phyloP scores from a whole-genome alignment of 2,113 vertebrate genomes.

The Dicaeum eximium region DNA sequence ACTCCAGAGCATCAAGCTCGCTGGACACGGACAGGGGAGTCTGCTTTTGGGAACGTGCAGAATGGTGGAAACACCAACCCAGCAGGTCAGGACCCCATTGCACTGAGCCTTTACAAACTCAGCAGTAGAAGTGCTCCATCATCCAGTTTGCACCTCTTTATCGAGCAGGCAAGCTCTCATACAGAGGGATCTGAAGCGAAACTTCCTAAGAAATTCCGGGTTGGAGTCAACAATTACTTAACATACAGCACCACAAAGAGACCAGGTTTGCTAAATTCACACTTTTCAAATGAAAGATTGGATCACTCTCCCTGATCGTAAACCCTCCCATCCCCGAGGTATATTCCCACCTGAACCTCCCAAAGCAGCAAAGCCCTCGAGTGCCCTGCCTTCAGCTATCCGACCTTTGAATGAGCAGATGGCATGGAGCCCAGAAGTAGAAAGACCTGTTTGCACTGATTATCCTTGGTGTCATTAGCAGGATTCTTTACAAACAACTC shows the following conservation, averaged over 20 bases:
- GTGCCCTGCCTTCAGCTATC: not conserved
- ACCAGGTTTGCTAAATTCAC: not conserved
- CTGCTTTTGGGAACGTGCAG: not conserved
- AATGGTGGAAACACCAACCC: not conserved
- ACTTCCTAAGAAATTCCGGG: not conserved
- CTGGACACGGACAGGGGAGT: not conserved
- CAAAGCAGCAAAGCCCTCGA: not conserved
- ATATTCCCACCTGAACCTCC: conserved; percentile 9
- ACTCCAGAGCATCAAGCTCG: not conserved
- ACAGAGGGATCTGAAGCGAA: not conserved
- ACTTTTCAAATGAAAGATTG: not conserved
- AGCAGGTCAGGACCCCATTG: not conserved
- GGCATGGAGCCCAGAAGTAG: conserved; percentile 53
- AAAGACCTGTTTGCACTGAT: conserved; percentile 60
- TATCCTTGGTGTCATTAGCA: conserved; percentile 23
- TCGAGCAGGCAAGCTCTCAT: not conserved
- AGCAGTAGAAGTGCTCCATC: not conserved
- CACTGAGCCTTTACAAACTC: not conserved
- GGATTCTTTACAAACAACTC: conserved; percentile 26
- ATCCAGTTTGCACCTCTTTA: not conserved
- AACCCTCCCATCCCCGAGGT: conserved; percentile 14
- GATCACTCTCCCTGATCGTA: not conserved
- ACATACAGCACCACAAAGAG: not conserved
- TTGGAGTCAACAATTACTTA: not conserved
- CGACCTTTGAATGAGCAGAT: not conserved